Base-by-base conservation (phyloP, 2,888 invertebrate species). In the Tricholauxania praeusta region DNA sequence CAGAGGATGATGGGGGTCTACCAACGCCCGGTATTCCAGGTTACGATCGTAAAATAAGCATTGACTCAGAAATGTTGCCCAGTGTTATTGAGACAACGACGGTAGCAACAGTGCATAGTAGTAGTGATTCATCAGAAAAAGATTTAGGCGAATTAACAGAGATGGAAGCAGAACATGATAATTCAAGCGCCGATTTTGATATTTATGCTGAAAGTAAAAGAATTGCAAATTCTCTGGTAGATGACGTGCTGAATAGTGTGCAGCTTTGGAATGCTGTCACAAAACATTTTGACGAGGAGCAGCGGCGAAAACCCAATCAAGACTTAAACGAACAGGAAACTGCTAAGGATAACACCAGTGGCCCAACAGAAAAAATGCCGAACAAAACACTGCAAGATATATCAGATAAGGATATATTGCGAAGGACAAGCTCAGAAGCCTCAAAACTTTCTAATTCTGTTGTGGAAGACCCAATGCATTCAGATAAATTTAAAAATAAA, bases 41-140 rank as follows among this genome's bases (percentile, higher is more conserved):
- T 51, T 83, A 79, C 65, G 72, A 71, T 67, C 77, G 80, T 4
- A 78, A 79, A 71, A 59, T 74, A 7, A 84, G 84, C 65, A 74
- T 83, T n/a, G 84, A 84, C 32, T 86, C 86, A 0, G 85, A 84
- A 75, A 76, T 84, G 79, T 73, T 81, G 72, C 85, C 86, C 28
- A 82, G 84, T 70, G 82, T 85, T 4, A 83, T 83, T 39, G 82
- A 85, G 70, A 81, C 83, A 14, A 84, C 85, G 10, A 85, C 83
- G n/a, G 78, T 84, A 67, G 85, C 83, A 17, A 84, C 82, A n/a
- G 80, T 85, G 4, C 85, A 85, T 66, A 84, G 78, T 59, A 80
- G 80, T 68, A 82, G 81, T 72, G 77, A 77, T 32, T 76, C 74
- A 7, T 80, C 77, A 1, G 79, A 77, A 48, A 67, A 73, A 39